phyloP scores from a whole-genome alignment of 2,113 vertebrate genomes.

The Urocolius indicus region DNA sequence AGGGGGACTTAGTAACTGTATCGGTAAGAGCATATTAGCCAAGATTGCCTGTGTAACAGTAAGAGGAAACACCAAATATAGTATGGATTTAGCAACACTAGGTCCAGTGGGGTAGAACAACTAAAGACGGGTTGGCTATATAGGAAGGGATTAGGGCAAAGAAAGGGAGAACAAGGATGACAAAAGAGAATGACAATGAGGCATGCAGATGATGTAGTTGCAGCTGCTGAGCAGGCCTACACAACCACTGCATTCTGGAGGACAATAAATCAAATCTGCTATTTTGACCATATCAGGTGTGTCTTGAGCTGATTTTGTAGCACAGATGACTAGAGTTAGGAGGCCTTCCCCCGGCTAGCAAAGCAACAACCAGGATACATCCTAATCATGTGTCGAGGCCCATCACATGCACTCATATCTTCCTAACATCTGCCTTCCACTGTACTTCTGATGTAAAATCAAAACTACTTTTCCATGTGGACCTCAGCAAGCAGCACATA shows the following conservation, averaged over 20 bases:
- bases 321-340: background rate
- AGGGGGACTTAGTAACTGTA: background rate
- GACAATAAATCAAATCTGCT: background rate
- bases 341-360: background rate
- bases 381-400: background rate
- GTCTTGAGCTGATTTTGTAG: background rate
- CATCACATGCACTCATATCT: background rate
- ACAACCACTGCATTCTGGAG: background rate
- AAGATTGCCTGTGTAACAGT: background rate
- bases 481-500: background rate
- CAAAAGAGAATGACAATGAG: background rate
- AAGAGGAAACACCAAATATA: background rate
- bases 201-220: background rate
- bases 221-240: background rate
- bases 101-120: background rate
- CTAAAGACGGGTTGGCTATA: background rate
- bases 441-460: background rate
- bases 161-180: background rate
- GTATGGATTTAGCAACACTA: background rate
- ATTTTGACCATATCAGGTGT: background rate
- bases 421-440: background rate
- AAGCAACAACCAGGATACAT: background rate
- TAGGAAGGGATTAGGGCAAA: background rate
- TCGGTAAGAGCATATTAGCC: background rate
- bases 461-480: background rate